These are phyloP conservation scores for Scotopteryx bipunctaria DNA, from an alignment of 2,888 invertebrate genomes.

Conservation along the genomic window DNA sequence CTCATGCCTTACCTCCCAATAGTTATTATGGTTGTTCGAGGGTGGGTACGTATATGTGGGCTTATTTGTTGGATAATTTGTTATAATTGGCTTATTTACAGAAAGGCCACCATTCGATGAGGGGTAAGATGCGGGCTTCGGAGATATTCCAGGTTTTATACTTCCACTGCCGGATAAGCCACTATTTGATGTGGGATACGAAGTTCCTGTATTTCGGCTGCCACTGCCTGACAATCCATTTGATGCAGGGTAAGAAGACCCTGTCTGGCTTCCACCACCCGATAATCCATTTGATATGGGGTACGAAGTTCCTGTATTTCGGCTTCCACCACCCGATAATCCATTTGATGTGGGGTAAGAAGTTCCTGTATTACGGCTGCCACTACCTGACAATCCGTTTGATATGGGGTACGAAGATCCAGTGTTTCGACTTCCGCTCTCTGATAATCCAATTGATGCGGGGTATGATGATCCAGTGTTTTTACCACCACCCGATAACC, in stretches of 20 bases:
- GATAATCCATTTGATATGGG: neutral
- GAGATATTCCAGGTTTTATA: neutral
- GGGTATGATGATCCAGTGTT: neutral
- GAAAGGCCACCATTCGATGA: neutral
- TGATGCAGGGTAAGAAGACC: neutral
- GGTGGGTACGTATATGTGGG: neutral
- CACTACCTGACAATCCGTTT: neutral
- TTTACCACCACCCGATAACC: neutral
- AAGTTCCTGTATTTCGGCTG: neutral
- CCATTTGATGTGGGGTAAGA: neutral
- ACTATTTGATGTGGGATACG: neutral
- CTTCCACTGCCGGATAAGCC: neutral
- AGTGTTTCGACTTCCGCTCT: neutral
- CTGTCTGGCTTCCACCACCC: neutral
- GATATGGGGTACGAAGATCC: neutral
- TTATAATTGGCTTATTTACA: neutral
- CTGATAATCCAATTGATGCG: neutral
- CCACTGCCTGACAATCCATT: neutral
- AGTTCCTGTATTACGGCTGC: neutral
- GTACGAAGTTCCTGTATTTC: neutral
- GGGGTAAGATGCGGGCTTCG: neutral
- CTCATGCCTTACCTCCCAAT: neutral
- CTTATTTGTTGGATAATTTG: neutral
- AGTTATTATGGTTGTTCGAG: neutral
- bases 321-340: neutral